Conservation (phyloP, 2,888 invertebrate genomes). For the Pandemis heparana region DNA sequence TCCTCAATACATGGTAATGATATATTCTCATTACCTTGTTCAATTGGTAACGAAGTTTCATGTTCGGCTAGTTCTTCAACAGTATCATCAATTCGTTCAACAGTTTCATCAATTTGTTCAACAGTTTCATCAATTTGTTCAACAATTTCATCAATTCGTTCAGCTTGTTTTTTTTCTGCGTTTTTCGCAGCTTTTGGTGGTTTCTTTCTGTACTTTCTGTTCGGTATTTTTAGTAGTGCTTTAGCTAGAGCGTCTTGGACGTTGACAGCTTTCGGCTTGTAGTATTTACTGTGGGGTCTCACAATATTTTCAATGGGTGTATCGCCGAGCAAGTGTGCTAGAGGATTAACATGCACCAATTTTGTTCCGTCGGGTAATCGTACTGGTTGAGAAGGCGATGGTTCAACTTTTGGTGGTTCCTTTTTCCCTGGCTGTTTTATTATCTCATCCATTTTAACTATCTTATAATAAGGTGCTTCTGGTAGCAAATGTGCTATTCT, state of each 20-base stretch:
- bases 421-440: slow-evolving; percentile 42
- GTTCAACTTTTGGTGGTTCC: background rate
- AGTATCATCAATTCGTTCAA: too few relatives aligned
- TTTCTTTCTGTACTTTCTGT: slow-evolving; percentile 36
- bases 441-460: slow-evolving; percentile 67
- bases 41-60: background rate
- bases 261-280: slow-evolving; percentile 59
- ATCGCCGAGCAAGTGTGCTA: slow-evolving; percentile 69
- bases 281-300: slow-evolving; percentile 58
- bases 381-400: slow-evolving; percentile 40
- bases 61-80: background rate
- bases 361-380: slow-evolving; percentile 67
- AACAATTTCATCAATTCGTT: background rate
- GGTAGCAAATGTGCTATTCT: slow-evolving; percentile 68
- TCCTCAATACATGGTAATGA: background rate
- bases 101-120: too few relatives aligned
- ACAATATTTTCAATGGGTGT: slow-evolving; percentile 56
- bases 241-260: slow-evolving; percentile 62
- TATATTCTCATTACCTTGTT: background rate
- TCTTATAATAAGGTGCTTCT: slow-evolving; percentile 73
- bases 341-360: slow-evolving; percentile 68
- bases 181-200: background rate
- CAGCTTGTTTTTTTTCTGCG: background rate
- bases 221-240: slow-evolving; percentile 56
- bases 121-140: background rate